Evolutionary conservation across 2,888 invertebrate genomes (phyloP).

Genomic region (Pediacus dermestoides): DNA sequence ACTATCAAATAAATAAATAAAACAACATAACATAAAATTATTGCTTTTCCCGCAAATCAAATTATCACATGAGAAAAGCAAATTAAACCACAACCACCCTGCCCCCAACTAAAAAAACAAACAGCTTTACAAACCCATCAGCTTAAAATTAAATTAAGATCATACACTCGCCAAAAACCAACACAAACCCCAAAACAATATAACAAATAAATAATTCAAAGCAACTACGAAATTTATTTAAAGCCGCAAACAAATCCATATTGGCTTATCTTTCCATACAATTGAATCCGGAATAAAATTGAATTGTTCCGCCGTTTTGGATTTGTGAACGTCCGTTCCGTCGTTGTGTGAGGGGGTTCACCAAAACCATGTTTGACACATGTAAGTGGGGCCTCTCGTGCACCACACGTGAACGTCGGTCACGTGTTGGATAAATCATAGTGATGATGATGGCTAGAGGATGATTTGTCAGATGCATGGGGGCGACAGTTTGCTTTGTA

Average conservation of each 20-base stretch:
- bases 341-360: conserved; percentile 19
- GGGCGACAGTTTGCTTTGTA: conserved; percentile 31
- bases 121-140: conserved; percentile 18
- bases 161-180: conserved; percentile 24
- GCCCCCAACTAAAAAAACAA: conserved; percentile 20
- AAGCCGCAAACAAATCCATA: conserved; percentile 39
- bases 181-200: conserved; percentile 29
- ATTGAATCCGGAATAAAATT: conserved; percentile 36
- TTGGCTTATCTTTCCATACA: conserved; percentile 50
- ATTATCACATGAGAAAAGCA: conserved; percentile 30
- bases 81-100: conserved; percentile 20
- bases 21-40: too few species aligned
- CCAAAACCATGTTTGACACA: conserved; percentile 48
- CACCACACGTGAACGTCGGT: conserved; percentile 36
- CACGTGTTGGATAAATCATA: conserved; percentile 39
- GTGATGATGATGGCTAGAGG: conserved; percentile 36
- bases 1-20: too few species aligned
- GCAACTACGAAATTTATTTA: conserved; percentile 36
- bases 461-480: conserved; percentile 37
- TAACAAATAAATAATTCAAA: conserved; percentile 46
- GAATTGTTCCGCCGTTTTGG: too few species aligned
- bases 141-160: conserved; percentile 42
- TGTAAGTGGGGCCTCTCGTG: conserved; percentile 47
- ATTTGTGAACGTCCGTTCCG: too few species aligned
- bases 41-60: too few species aligned